Base-by-base conservation (phyloP, 2,888 invertebrate species). In the Himalopsyche kuldschensis region DNA sequence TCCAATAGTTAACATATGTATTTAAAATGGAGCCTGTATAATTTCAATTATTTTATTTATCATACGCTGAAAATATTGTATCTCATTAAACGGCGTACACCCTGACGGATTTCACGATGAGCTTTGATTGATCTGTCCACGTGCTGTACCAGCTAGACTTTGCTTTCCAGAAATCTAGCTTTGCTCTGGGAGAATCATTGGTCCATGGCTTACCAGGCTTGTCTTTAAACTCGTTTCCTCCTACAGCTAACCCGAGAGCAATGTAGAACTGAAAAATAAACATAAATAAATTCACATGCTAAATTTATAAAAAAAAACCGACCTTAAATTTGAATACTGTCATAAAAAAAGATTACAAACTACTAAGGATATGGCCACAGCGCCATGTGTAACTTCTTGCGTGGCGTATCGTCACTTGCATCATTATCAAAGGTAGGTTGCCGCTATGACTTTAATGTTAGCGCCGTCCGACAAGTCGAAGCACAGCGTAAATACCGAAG, bases 191-290 rank as follows among this genome's bases (percentile, higher is more conserved):
- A 32, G 93, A 93, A 3, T 88, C 88, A 88, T 97, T 96, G 35
- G 84, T 89, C 97, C 97, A 97, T 0, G 97, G 97, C 88, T 97
- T 97, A 81, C 84, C 82, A 32, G 86, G 87, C 35, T 87, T 87
- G 87, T 97, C 95, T 0, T 94, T 92, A 88, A 96, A 97, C 88
- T 94, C 94, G 83, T 93, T 92, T 0, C 97, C 97, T 0, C 96
- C 97, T 78, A 96, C 95, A 47, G 95, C 95, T 10, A 97, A 90
- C 0, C 96, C 97, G 78, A 97, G 87, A 0, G 94, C 93, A 35
- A 97, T 89, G 89, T 95, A 95, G 91, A 96, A 95, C 94, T 96
- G 75, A 35, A 80, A 85, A 82, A 82, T 69, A 31, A 75, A 24
- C n/a, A 48, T n/a, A n/a, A 0, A n/a, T 17, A 4, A 2, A n/a